Percentiles rank a stretch among this genome's conserved stretches.
These are phyloP conservation scores for Notiomystis cincta DNA, from an alignment of 2,113 vertebrate genomes.

Conservation along the genomic window DNA sequence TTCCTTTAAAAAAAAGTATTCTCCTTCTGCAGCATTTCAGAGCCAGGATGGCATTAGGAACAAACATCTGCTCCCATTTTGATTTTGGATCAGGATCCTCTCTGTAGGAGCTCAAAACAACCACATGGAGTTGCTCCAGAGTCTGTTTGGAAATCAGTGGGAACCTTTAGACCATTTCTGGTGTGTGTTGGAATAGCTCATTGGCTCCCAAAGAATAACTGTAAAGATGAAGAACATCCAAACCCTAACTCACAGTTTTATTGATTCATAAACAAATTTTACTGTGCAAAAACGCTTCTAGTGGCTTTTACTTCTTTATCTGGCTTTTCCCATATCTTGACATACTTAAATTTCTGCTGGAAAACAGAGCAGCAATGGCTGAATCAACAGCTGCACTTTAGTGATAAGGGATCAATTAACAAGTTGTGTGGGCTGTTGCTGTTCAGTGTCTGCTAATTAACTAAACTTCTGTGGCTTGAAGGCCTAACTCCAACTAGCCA, in stretches of 20 bases:
- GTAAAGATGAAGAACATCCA: not conserved
- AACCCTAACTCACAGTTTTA: not conserved
- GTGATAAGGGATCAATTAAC: constrained; percentile 10
- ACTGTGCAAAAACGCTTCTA: not conserved
- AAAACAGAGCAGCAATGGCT: not conserved
- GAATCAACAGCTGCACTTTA: not conserved
- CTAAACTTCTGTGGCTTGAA: not conserved
- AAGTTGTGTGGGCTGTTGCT: not conserved
- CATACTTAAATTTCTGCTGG: constrained; percentile 5
- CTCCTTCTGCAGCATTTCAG: not conserved
- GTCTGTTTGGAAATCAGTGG: not conserved
- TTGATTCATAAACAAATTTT: not conserved
- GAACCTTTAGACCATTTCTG: not conserved
- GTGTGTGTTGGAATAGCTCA: not conserved
- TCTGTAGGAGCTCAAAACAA: not conserved
- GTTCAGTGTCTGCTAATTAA: not conserved
- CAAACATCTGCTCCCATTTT: not conserved
- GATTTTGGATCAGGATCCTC: not conserved
- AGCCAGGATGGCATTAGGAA: not conserved
- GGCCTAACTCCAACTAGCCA: not conserved
- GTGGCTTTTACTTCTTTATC: not conserved
- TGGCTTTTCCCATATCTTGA: not conserved
- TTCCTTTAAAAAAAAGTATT: not conserved
- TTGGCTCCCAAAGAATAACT: not conserved
- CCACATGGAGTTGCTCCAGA: not conserved